Percentiles rank a stretch among this genome's conserved stretches.
Conservation (phyloP, 2,888 invertebrate species). For the Parelbella ahira region DNA sequence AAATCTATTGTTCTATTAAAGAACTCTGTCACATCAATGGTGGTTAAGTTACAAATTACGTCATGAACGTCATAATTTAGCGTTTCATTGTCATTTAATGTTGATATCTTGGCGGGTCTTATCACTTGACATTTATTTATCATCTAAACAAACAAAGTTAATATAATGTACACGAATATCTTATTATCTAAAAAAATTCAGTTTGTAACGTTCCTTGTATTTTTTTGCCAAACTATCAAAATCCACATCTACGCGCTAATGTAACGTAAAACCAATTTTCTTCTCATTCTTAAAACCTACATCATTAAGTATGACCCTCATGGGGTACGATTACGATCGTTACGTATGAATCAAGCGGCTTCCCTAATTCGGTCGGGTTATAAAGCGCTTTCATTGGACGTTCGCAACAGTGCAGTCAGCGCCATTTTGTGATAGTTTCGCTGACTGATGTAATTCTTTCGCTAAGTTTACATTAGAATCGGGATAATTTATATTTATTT, state of each 20-base stretch:
- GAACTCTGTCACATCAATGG: no score
- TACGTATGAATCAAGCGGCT: conserved; percentile 13
- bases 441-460: conserved; percentile 70
- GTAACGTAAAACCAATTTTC: no score
- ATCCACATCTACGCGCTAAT: no score
- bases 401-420: conserved; percentile 45
- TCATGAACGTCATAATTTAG: background rate
- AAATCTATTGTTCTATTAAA: no score
- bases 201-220: no score
- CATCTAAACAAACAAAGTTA: background rate
- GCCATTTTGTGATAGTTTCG: conserved; percentile 71
- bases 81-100: no score
- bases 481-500: no score
- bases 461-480: conserved; percentile 3
- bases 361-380: conserved; percentile 46
- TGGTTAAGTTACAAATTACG: no score
- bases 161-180: background rate
- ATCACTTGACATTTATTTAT: background rate
- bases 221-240: no score
- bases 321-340: no score
- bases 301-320: no score
- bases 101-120: background rate
- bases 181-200: background rate
- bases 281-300: no score
- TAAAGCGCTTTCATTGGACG: conserved; percentile 70